Evolutionary conservation across 2,113 vertebrate species (phyloP), one percentile per base, ranked within the genome.

Genomic region (Phyllostomus hastatus): DNA sequence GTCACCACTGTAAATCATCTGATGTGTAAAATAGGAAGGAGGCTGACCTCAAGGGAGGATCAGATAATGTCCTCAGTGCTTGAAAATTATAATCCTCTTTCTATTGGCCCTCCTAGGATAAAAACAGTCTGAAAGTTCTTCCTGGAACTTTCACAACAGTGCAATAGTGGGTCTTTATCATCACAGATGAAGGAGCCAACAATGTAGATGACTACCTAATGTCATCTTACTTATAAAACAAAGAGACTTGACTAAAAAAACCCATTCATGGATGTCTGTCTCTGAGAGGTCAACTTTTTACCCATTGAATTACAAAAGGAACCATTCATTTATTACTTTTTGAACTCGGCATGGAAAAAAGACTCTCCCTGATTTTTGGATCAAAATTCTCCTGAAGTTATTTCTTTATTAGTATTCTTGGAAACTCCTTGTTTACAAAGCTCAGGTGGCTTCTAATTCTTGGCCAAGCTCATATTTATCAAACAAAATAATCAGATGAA

Each of bases 401-500:
- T 88, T 88, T 82, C 38, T 80, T 95, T 91, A 35, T 83, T 72
- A 66, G 33, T 73, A 22, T 95, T 96, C 88, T 88, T 91, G 64
- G 88, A 82, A 94, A 86, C 80, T 91, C 35, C 64, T 93, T 91
- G 80, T 93, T 93, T 81, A 84, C 33, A 76, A 61, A 82, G 33
- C 80, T 81, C 88, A 59, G 41, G 50, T 80, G 59, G 28, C 22
- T 86, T 95, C 52, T 92, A 50, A 78, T 93, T 94, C 73, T 76
- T 93, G 64, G 31, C 12, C 41, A 84, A 70, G 16, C 38, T 96
- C 72, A 41, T 48, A 78, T 75, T 95, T 92, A 85, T 78, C 22
- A 76, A 88, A 59, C 59, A 87, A 94, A 95, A 90, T 88, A 92
- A 95, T 95, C 75, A 91, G 73, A 84, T 94, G 61, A 95, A 88